Evolutionary conservation across 2,113 vertebrate genomes (phyloP).

Genomic region (Pterocles burchelli): DNA sequence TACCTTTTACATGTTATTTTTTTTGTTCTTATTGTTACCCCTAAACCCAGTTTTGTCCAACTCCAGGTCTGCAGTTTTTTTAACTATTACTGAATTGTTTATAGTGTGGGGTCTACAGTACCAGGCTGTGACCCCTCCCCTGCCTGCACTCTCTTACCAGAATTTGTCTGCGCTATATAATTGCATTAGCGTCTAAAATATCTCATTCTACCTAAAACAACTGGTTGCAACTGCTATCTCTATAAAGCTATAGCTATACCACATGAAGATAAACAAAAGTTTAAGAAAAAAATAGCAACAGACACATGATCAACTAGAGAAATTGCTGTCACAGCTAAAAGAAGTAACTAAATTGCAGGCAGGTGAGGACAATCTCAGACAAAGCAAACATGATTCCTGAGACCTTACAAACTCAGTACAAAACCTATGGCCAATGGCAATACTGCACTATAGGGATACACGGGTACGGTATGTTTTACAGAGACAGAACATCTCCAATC

Average conservation of each 20-base stretch:
- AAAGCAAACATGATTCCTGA: not conserved
- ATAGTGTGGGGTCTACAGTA: not conserved
- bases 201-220: not conserved
- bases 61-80: not conserved
- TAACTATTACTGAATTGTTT: not conserved
- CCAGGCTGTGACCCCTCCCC: not conserved
- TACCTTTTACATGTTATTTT: not conserved
- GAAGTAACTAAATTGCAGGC: not conserved
- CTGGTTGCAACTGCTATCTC: not conserved
- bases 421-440: not conserved
- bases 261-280: not conserved
- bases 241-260: not conserved
- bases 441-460: not conserved
- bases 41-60: not conserved
- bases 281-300: not conserved
- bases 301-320: not conserved
- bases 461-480: not conserved
- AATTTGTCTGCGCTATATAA: not conserved
- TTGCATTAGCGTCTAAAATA: not conserved
- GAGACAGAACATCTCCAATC: not conserved
- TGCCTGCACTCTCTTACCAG: not conserved
- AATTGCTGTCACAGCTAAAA: not conserved
- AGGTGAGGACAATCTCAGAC: not conserved
- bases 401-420: not conserved
- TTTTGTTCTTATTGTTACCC: not conserved